Base-by-base conservation (phyloP, 2,797 vertebrate species). In the Pygocentrus nattereri region DNA sequence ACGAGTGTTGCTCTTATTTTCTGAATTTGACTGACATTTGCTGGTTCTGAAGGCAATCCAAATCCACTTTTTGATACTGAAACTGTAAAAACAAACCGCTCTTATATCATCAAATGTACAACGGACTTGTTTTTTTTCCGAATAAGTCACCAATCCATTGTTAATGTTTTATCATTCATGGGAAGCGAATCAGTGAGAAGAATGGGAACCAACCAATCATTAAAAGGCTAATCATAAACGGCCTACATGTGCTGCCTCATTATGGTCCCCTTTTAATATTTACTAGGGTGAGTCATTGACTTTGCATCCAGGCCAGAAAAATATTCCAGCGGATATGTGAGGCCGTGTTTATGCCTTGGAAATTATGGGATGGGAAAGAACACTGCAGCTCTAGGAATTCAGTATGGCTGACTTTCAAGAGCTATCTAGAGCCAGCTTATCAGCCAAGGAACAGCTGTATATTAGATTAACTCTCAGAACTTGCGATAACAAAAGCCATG, bases 401-500 rank as follows among this genome's bases (percentile, higher is more conserved):
- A 49, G 68, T 65, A 62, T 80, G 70, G 38, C 38, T 38, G 38
- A 6, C 38, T 38, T 38, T 38, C 61, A 81, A 71, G 76, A 38
- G 50, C 34, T 1, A 52, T 41, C 34, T 1, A 64, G 25, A 18
- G 47, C 30, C 74, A 74, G 52, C 67, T 81, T 82, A 81, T 79
- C 85, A 80, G 79, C 76, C 70, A 82, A 75, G 23, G 64, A 83
- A 80, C 84, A 71, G 70, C 76, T 85, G 82, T 84, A 78, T 58
- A 69, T 85, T 85, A 82, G 74, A 89, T 87, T 1, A 62, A 12
- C 54, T 12, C n/a, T 0, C 21, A 58, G 54, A 58, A 58, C 54
- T 11, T 49, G 49, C 16, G 15, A 4, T 18, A 3, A 50, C 18
- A 1, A n/a, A 54, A 19, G 52, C 0, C 19, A 19, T n/a, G 52